Base-by-base conservation (phyloP, 1,140 invertebrate genomes). In the Drosophila ironensis region DNA sequence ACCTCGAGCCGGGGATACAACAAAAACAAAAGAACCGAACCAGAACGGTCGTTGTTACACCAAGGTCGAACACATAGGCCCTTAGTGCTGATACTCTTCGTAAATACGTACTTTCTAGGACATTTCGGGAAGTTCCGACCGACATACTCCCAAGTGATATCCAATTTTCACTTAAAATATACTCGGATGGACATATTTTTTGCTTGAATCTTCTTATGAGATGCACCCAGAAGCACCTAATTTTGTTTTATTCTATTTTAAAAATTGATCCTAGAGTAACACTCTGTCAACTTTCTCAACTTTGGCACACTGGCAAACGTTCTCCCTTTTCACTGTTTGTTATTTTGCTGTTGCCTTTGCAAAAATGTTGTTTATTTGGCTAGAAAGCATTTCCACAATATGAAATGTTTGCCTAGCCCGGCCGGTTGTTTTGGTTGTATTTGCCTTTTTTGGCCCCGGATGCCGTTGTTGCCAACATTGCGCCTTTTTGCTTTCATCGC, bases 401-500 rank as follows among this genome's bases (percentile, higher is more conserved):
- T 75, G 56, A 78, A 82, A 82, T 82, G 56, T 72, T 72, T 72
- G 46, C 35, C 50, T 64, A 50, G 45, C 64, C 64, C 24, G 45
- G 57, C 64, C 24, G 45, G 57, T 52, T 45, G 47, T 51, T 50
- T 30, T 24, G n/a, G n/a, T n/a, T n/a, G n/a, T n/a, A n/a, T n/a
- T n/a, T n/a, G n/a, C n/a, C n/a, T 9, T 24, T 46, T 25, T 38
- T 38, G 6, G n/a, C n/a, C n/a, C 30, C 63, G 12, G 22, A 33
- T 61, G 35, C 37, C 59, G 60, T 69, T 69, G 54, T 78, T 59
- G 56, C 41, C 59, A 63, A 70, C 70, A 54, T 51, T 67, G 72
- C 42, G 76, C 72, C 67, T 67, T 86, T 84, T 73, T 77, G 69
- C 78, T 84, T 82, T 82, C 72, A 73, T 84, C 78, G 78, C 61